Evolutionary conservation across 1,140 invertebrate species (phyloP), one percentile per base, ranked within the genome.

Genomic region (Hycleus cichorii): DNA sequence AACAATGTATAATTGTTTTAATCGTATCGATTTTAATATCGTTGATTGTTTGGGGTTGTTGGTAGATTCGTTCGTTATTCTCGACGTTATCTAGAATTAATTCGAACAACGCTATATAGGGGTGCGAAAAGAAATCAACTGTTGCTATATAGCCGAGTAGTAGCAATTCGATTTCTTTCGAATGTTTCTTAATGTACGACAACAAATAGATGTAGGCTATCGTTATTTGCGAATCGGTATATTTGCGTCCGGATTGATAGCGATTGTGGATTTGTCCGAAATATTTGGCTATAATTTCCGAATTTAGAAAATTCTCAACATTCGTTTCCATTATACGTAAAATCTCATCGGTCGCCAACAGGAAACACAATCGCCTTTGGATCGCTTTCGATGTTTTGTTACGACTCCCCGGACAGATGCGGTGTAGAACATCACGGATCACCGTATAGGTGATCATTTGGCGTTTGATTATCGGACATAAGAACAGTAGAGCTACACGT

Each of bases 391-490:
- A 83, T 0, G 87, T 89, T 71, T 90, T 90, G 62, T 88, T 85
- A 25, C 74, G 67, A 12, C 51, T 7, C 80, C 82, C 46, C 75
- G 71, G 69, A 76, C 6, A 55, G 71, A 77, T 49, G 74, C 76
- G 58, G 68, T 86, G 81, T 1, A 90, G 65, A 3, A 87, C 64
- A 64, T 90, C 87, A 10, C 87, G 74, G 1, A 88, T 72, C 8
- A 77, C 63, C 11, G 69, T 69, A 63, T 80, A 77, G 10, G 74
- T 64, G 61, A 77, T 78, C 26, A 74, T 64, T 59, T 78, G 77
- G 1, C 40, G 9, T 2, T 74, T 71, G n/a, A 18, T 11, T 79
- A 55, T 78, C 0, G 81, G 80, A 58, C 77, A 80, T 3, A 90
- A 70, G 64, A 87, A 86, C 47, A 78, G 68, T 62, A 79, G 80